phyloP scores from a whole-genome alignment of 2,797 vertebrate genomes.

The Ibycter americanus region DNA sequence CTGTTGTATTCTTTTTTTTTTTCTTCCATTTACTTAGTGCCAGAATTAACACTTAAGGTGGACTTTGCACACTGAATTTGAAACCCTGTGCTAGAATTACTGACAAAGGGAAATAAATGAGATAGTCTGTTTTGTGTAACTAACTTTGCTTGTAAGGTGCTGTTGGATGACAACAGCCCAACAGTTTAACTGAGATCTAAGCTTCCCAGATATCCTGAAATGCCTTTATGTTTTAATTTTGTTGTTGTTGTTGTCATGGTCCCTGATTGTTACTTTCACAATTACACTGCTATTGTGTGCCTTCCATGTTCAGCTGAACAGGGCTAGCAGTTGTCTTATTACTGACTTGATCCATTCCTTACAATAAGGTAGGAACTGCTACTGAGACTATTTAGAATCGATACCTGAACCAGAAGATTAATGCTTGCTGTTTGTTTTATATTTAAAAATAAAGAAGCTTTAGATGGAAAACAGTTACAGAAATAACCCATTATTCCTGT shows the following conservation, averaged over 20 bases:
- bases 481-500: neutral
- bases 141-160: neutral
- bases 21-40: neutral
- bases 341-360: neutral
- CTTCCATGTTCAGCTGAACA: neutral
- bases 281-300: neutral
- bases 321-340: neutral
- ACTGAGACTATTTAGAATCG: neutral
- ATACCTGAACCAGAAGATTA: neutral
- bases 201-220: neutral
- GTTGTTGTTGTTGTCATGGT: neutral
- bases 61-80: neutral
- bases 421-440: neutral
- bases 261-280: neutral
- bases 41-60: neutral
- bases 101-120: neutral
- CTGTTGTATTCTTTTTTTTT: no score
- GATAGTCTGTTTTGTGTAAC: neutral
- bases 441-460: neutral
- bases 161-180: neutral
- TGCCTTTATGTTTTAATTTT: neutral
- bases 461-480: neutral
- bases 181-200: neutral
- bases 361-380: neutral
- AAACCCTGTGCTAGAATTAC: neutral